Evolutionary conservation across 2,888 invertebrate species (phyloP).

Genomic region (Antheraea assamensis): DNA sequence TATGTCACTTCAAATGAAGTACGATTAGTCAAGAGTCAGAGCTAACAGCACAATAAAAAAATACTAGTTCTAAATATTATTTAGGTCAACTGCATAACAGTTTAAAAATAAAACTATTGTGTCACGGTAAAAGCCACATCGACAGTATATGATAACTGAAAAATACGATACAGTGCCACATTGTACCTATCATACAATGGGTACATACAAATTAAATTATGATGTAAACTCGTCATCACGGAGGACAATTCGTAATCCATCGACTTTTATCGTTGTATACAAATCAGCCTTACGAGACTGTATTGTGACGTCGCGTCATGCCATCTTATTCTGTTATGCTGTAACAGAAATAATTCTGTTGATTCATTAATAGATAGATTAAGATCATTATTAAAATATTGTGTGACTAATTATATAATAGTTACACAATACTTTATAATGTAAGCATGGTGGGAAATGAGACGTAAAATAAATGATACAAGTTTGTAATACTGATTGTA

Average conservation of each 20-base stretch:
- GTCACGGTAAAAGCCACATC: not conserved
- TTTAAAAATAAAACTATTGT: not conserved
- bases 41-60: not conserved
- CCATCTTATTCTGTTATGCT: not conserved
- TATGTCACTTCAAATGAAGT: not conserved
- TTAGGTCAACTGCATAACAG: not conserved
- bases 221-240: conserved; percentile 1
- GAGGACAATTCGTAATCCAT: not conserved
- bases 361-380: not conserved
- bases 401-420: no score
- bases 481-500: no score
- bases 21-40: not conserved
- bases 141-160: not conserved
- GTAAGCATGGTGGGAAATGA: no score
- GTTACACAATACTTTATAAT: no score
- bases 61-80: not conserved
- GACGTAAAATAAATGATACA: no score
- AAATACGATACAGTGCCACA: not conserved
- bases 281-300: not conserved
- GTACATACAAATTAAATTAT: conserved; percentile 8
- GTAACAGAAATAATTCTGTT: not conserved
- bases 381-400: not conserved
- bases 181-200: not conserved
- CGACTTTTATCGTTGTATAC: not conserved
- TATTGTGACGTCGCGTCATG: not conserved